Conservation (phyloP, 2,888 invertebrate genomes). For the Xestia c-nigrum region DNA sequence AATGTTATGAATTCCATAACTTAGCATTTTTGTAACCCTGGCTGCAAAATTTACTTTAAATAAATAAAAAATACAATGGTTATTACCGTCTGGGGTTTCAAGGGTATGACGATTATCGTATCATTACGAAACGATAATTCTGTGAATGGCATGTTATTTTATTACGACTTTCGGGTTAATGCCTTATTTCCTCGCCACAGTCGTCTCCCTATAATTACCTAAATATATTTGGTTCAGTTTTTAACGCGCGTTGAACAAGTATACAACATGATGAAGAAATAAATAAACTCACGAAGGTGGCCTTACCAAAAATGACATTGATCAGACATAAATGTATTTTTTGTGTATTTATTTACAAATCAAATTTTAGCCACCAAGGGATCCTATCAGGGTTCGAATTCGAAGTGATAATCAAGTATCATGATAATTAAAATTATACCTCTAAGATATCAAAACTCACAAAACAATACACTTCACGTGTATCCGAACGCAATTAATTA, state of each 20-base stretch:
- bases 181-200: not conserved
- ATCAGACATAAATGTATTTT: not conserved
- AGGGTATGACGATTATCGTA: not conserved
- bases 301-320: not conserved
- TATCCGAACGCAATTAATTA: not conserved
- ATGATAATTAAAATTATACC: not conserved
- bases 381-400: not conserved
- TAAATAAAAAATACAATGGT: not conserved
- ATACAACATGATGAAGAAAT: not conserved
- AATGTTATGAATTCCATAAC: not conserved
- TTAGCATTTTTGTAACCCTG: not conserved
- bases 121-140: not conserved
- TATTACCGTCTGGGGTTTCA: not conserved
- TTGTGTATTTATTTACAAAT: not conserved
- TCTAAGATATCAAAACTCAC: not conserved
- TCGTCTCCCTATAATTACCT: not conserved
- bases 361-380: not conserved
- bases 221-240: not conserved
- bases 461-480: not conserved
- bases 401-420: not conserved
- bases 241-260: not conserved
- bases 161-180: not conserved
- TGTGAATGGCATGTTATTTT: not conserved
- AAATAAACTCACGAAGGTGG: not conserved
- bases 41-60: not conserved